Conservation (phyloP, 2,888 invertebrate genomes). For the Eupithecia centaureata region DNA sequence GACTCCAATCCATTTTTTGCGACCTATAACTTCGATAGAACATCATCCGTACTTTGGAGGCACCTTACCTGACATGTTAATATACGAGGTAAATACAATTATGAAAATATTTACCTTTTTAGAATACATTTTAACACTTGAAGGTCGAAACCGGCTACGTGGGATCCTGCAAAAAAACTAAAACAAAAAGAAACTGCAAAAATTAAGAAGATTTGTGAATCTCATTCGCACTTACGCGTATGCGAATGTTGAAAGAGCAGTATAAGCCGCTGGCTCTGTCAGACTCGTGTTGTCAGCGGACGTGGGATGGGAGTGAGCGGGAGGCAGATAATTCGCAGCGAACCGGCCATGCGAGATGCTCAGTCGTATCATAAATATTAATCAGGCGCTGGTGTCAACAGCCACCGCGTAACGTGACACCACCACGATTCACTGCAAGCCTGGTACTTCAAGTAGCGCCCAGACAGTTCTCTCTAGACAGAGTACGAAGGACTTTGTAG, state of each 20-base stretch:
- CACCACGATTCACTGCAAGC: slow-evolving; percentile 77
- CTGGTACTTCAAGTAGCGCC: slow-evolving; percentile 71
- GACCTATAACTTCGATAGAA: slow-evolving; percentile 23
- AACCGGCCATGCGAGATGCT: slow-evolving; percentile 84
- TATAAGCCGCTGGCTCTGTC: slow-evolving; percentile 63
- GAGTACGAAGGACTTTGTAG: slow-evolving; percentile 44
- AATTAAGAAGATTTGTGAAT: slow-evolving; percentile 79
- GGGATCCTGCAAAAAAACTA: slow-evolving; percentile 49
- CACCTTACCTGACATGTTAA: slow-evolving; percentile 13
- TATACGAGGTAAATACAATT: slow-evolving; percentile 31
- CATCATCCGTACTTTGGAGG: slow-evolving; percentile 9
- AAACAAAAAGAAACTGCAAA: slow-evolving; percentile 65
- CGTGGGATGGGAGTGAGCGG: slow-evolving; percentile 66
- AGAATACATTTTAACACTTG: slow-evolving; percentile 43
- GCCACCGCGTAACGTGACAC: slow-evolving; percentile 84
- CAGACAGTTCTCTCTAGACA: slow-evolving; percentile 62
- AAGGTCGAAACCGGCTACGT: slow-evolving; percentile 54
- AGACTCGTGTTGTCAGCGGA: slow-evolving; percentile 43
- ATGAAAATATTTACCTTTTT: slow-evolving; percentile 48
- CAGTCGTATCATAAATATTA: slow-evolving; percentile 84
- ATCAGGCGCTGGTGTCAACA: slow-evolving; percentile 85
- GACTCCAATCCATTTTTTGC: slow-evolving; percentile 47
- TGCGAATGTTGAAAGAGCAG: slow-evolving; percentile 72
- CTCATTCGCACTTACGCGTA: slow-evolving; percentile 80
- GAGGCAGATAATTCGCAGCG: slow-evolving; percentile 76